These are phyloP conservation scores for Triops longicaudatus DNA, from an alignment of 1,140 invertebrate genomes.

Conservation along the genomic window DNA sequence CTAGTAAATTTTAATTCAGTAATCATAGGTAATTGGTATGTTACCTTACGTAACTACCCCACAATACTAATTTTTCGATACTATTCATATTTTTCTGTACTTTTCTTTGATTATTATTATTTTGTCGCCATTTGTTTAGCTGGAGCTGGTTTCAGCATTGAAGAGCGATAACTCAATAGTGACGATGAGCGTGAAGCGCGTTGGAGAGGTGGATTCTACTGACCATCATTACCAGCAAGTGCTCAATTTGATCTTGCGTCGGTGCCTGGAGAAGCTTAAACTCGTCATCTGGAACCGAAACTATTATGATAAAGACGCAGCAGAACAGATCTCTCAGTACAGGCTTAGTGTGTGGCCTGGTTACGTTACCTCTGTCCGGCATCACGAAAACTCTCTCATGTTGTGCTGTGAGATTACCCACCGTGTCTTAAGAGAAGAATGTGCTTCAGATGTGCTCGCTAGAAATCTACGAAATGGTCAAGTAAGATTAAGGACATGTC, in stretches of 20 bases:
- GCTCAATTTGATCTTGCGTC: constrained; percentile 65
- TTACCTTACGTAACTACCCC: too few species aligned
- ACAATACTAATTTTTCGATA: too few species aligned
- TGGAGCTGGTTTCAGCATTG: constrained; percentile 43
- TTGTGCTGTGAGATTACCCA: constrained; percentile 65
- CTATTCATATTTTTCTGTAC: too few species aligned
- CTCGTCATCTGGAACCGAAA: constrained; percentile 20
- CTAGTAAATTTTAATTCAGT: too few species aligned
- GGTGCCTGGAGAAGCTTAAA: constrained; percentile 50
- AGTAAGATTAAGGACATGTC: constrained; percentile 18
- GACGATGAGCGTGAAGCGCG: constrained; percentile 44
- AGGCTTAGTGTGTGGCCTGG: constrained; percentile 55
- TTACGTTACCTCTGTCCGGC: constrained; percentile 63
- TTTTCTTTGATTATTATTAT: too few species aligned
- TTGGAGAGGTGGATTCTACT: constrained; percentile 44
- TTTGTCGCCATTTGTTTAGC: constrained; percentile 31
- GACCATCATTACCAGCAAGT: constrained; percentile 53
- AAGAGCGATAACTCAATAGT: constrained; percentile 40
- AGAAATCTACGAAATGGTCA: constrained; percentile 23
- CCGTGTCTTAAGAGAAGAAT: constrained; percentile 59
- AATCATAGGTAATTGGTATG: too few species aligned
- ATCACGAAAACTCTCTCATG: constrained; percentile 60
- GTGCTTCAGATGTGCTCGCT: constrained; percentile 39
- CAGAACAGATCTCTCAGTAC: constrained; percentile 39
- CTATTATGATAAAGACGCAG: constrained; percentile 23